Conservation (phyloP, 2,113 vertebrate species). For the Oxygymnocypris stewartii region DNA sequence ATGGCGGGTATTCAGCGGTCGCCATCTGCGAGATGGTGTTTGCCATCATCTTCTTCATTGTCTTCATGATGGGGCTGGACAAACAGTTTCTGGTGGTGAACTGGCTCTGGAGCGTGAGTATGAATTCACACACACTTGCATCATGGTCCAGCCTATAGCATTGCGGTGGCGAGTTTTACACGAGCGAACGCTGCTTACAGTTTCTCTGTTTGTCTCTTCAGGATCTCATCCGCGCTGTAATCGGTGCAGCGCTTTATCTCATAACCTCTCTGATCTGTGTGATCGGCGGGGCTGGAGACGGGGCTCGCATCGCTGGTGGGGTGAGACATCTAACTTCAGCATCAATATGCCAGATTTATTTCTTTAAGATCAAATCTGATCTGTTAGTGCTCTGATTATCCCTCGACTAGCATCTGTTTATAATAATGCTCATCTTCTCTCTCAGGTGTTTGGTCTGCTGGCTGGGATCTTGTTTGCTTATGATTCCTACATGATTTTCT, state of each 20-base stretch:
- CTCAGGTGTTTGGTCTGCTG: constrained; percentile 74
- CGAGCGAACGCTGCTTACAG: background rate
- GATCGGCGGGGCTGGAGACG: constrained; percentile 63
- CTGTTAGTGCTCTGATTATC: background rate
- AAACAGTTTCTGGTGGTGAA: constrained; percentile 70
- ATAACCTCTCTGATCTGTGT: constrained; percentile 74
- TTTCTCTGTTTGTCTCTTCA: constrained; percentile 46
- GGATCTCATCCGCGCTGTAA: constrained; percentile 72
- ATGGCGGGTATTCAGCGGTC: constrained; percentile 64
- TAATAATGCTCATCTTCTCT: constrained; percentile 13
- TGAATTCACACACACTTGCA: background rate
- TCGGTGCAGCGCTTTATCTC: constrained; percentile 68
- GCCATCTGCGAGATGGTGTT: constrained; percentile 73
- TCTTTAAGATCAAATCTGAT: background rate
- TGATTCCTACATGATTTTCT: constrained; percentile 69
- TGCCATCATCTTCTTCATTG: constrained; percentile 68
- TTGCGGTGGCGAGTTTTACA: too few relatives aligned
- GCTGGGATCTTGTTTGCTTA: constrained; percentile 72
- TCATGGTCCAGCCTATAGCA: background rate
- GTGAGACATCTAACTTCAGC: constrained; percentile 53
- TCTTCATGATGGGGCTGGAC: constrained; percentile 77
- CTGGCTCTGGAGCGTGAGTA: constrained; percentile 80
- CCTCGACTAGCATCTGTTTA: background rate
- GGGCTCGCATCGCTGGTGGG: constrained; percentile 73
- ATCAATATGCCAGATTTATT: background rate